Evolutionary conservation across 2,797 vertebrate species (phyloP).

Genomic region (Pipistrellus pipistrellus): DNA sequence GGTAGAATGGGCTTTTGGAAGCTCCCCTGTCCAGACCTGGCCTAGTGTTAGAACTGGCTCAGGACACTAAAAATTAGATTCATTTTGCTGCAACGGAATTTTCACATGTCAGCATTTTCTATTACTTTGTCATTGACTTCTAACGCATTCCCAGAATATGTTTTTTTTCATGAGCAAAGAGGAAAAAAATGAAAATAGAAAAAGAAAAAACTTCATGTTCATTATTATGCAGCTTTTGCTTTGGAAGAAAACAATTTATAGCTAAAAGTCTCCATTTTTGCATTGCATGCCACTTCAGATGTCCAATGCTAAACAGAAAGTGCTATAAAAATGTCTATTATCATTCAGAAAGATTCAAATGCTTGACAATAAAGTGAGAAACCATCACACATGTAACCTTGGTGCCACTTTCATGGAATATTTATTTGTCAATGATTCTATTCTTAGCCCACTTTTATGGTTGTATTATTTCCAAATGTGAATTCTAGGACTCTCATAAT

Average conservation of each 20-base stretch:
- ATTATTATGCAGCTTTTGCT: constrained; percentile 88
- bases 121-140: constrained; percentile 89
- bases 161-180: constrained; percentile 82
- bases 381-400: constrained; percentile 88
- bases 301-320: constrained; percentile 87
- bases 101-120: constrained; percentile 87
- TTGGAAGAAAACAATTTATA: constrained; percentile 89
- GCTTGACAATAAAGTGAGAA: constrained; percentile 89
- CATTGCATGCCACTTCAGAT: constrained; percentile 86
- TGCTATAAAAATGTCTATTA: constrained; percentile 89
- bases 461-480: constrained; percentile 69
- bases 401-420: constrained; percentile 83
- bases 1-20: neutral
- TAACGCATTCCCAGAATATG: constrained; percentile 87
- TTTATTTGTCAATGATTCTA: constrained; percentile 84
- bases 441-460: constrained; percentile 73
- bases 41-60: constrained; percentile 78
- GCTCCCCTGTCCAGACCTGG: constrained; percentile 69
- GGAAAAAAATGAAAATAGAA: constrained; percentile 88
- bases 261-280: constrained; percentile 81
- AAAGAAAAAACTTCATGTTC: constrained; percentile 74
- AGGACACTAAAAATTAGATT: constrained; percentile 78
- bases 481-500: constrained; percentile 42
- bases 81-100: constrained; percentile 85
- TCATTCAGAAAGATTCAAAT: constrained; percentile 87